Evolutionary conservation across 2,113 vertebrate genomes (phyloP), one percentile per base, ranked within the genome.

Genomic region (Dipodomys merriami): DNA sequence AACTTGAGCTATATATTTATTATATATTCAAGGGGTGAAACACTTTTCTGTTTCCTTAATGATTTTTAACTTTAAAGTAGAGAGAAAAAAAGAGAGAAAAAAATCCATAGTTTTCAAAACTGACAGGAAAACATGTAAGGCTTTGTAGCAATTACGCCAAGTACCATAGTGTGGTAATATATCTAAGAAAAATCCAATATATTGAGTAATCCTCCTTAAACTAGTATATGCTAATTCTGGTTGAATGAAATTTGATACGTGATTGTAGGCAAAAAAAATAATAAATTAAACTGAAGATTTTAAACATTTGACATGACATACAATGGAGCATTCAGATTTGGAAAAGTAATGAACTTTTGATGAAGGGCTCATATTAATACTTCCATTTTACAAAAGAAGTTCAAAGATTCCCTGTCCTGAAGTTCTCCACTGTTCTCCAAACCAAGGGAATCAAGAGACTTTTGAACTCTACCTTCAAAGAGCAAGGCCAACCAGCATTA

Each of bases 1-100:
- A 86, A 69, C 68, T 79, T 93, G 62, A 90, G 86, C 33, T 46
- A 27, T 19, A 15, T 68, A 92, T 74, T 93, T 92, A 93, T 65
- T 87, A 82, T 33, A 46, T 29, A 83, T 95, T 95, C 73, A 78
- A 95, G n/a, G 19, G 44, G 30, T 91, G 76, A 96, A 93, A 86
- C 6, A 1, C 29, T 62, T 95, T 93, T 53, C 49, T 93, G 7
- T 62, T 96, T 96, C 81, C n/a, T 19, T 83, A 79, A 91, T 86
- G 16, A 96, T 91, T 94, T 97, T 96, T 90, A 94, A 82, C 62
- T 91, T 92, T 92, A 95, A 95, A 49, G 23, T 35, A 30, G 84
- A 95, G 67, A n/a, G n/a, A n/a, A n/a, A n/a, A 91, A 85, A 95
- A n/a, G 1, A 64, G 85, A 35, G 60, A 12, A 62, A 46, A 94